These are phyloP conservation scores for Ochotona curzoniae DNA, from an alignment of 2,113 vertebrate species.

Conservation along the genomic window DNA sequence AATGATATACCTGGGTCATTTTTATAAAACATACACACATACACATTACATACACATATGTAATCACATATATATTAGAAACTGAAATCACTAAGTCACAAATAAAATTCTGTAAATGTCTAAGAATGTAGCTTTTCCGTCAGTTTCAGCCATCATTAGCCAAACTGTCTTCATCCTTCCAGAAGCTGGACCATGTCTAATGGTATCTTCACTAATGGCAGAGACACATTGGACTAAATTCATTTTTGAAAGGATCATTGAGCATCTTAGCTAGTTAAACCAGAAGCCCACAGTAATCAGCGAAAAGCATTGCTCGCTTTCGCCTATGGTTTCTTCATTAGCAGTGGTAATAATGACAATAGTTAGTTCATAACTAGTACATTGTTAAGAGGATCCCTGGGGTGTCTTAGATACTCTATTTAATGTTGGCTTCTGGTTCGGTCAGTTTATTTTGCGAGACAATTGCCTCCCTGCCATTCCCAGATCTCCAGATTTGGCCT, in stretches of 20 bases:
- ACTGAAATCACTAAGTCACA: constrained; percentile 62
- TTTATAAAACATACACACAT: not conserved
- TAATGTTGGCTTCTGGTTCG: constrained; percentile 72
- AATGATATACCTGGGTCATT: constrained; percentile 53
- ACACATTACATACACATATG: too few species aligned
- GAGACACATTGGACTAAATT: constrained; percentile 74
- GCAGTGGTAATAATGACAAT: constrained; percentile 72
- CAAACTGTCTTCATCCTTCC: constrained; percentile 68
- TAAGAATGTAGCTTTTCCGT: constrained; percentile 50
- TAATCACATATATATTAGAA: not conserved
- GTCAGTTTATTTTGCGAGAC: constrained; percentile 74
- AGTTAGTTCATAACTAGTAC: constrained; percentile 79
- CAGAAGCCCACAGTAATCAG: constrained; percentile 62
- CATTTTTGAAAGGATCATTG: constrained; percentile 78
- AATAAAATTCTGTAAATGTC: constrained; percentile 42
- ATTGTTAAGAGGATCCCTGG: constrained; percentile 67
- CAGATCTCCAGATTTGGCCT: constrained; percentile 69
- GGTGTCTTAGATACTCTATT: constrained; percentile 57
- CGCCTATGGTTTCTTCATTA: constrained; percentile 78
- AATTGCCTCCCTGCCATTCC: constrained; percentile 67
- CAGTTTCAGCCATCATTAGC: constrained; percentile 74
- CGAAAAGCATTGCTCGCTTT: constrained; percentile 60
- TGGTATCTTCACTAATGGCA: constrained; percentile 67
- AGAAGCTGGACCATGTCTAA: constrained; percentile 77
- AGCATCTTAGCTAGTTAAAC: constrained; percentile 67